A percentile compares a stretch with the other conserved stretches of the same genome.
These are phyloP conservation scores for Prionailurus bengalensis DNA, from an alignment of 2,113 vertebrate species.

Conservation along the genomic window DNA sequence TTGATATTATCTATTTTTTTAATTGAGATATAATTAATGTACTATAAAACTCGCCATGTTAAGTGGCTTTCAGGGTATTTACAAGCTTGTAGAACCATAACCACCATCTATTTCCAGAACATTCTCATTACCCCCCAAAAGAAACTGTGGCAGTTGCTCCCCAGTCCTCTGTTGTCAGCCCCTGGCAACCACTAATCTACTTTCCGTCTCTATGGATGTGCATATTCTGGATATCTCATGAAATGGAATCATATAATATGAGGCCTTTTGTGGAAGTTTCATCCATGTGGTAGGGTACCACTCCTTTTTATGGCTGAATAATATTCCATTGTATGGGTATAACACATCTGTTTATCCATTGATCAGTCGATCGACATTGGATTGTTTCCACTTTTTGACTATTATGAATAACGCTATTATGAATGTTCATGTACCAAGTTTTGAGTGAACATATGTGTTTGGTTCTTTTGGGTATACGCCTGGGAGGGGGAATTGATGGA, in stretches of 20 bases:
- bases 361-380: too few species aligned
- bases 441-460: neutral
- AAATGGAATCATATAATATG: neutral
- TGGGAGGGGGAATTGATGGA: neutral
- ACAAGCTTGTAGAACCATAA: neutral
- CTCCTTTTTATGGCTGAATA: neutral
- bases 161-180: neutral
- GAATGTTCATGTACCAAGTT: neutral
- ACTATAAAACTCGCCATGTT: neutral
- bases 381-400: neutral
- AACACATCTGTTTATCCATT: neutral
- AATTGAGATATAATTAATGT: neutral
- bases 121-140: neutral
- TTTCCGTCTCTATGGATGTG: neutral
- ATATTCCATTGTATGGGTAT: neutral
- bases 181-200: neutral
- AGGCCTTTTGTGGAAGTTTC: neutral
- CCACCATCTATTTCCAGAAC: neutral
- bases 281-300: neutral
- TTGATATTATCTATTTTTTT: neutral
- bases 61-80: neutral
- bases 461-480: neutral
- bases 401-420: neutral
- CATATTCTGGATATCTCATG: neutral
- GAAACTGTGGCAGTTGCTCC: neutral